Conservation (phyloP, 2,797 vertebrate species). For the Rhincodon typus region DNA sequence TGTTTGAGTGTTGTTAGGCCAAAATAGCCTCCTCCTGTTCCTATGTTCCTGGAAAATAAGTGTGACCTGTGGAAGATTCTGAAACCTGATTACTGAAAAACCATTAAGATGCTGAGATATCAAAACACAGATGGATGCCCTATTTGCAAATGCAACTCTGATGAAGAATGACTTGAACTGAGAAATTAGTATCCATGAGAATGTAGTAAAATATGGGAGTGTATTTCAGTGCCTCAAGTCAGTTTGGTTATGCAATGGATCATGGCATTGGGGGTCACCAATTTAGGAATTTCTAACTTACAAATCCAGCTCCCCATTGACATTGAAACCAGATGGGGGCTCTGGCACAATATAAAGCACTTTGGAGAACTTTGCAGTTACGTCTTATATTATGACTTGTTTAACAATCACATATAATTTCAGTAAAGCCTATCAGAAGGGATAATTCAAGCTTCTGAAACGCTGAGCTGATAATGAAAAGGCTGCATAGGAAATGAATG, state of each 20-base stretch:
- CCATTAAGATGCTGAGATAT: not conserved
- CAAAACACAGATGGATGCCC: not conserved
- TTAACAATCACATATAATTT: not conserved
- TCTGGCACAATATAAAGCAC: too few relatives aligned
- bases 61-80: not conserved
- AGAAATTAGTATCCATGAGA: not conserved
- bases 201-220: too few relatives aligned
- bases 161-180: not conserved
- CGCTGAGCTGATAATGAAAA: not conserved
- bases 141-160: not conserved
- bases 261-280: too few relatives aligned
- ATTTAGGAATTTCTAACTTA: too few relatives aligned
- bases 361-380: too few relatives aligned
- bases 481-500: not conserved
- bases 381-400: not conserved
- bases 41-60: not conserved
- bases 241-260: too few relatives aligned
- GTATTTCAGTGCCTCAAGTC: too few relatives aligned
- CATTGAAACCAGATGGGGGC: too few relatives aligned
- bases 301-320: too few relatives aligned
- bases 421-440: not conserved
- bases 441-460: not conserved
- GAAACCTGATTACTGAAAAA: not conserved
- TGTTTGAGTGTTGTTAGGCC: too few relatives aligned
- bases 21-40: too few relatives aligned